Evolutionary conservation across 2,797 vertebrate genomes (phyloP).

Genomic region (Pseudochirops corinnae): DNA sequence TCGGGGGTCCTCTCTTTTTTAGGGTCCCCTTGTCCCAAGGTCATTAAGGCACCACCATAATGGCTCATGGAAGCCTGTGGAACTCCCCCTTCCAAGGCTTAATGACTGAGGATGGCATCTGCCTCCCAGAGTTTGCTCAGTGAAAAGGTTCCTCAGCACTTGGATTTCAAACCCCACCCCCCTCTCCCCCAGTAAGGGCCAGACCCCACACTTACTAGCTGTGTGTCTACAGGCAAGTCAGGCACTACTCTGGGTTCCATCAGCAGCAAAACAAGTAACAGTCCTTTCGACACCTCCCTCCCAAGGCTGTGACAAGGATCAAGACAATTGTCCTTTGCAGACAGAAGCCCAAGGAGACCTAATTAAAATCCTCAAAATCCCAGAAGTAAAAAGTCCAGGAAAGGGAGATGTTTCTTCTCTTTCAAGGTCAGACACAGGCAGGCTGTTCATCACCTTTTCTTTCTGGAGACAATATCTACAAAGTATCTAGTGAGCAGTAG

Average conservation of each 20-base stretch:
- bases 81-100: background rate
- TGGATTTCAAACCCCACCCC: background rate
- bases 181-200: background rate
- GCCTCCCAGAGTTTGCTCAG: background rate
- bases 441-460: background rate
- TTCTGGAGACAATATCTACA: background rate
- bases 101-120: background rate
- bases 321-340: background rate
- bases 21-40: background rate
- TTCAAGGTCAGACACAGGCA: background rate
- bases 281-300: background rate
- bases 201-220: background rate
- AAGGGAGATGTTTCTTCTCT: background rate
- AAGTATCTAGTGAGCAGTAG: background rate
- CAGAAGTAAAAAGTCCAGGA: background rate
- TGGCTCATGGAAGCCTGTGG: background rate
- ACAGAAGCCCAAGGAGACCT: background rate
- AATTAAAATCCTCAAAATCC: background rate
- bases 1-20: background rate
- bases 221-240: background rate
- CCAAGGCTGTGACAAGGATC: background rate
- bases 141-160: background rate
- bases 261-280: background rate
- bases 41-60: background rate
- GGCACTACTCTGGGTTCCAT: background rate